Percentiles rank a stretch among this genome's conserved stretches.
These are phyloP conservation scores for Aplocera efformata DNA, from an alignment of 2,888 invertebrate genomes.

Conservation along the genomic window DNA sequence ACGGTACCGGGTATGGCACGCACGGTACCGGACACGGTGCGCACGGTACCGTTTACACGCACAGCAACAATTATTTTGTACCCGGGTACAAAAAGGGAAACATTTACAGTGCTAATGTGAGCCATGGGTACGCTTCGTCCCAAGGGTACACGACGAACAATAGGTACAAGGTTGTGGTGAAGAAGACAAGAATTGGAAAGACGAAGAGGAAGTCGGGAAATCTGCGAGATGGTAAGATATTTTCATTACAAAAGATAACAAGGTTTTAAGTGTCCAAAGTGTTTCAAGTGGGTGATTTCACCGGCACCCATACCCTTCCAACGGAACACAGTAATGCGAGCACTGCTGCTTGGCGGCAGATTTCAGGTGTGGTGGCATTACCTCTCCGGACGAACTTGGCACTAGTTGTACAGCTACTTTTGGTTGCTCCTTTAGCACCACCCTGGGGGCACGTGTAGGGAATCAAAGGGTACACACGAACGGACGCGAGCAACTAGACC, in stretches of 20 bases:
- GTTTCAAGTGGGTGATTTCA: too few relatives aligned
- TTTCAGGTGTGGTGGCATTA: too few relatives aligned
- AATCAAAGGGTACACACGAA: too few relatives aligned
- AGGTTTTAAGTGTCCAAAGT: too few relatives aligned
- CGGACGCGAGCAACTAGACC: too few relatives aligned
- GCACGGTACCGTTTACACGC: slow-evolving; percentile 8
- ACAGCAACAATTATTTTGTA: slow-evolving; percentile 24
- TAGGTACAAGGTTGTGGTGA: slow-evolving; percentile 58
- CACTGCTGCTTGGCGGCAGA: too few relatives aligned
- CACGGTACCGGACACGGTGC: slow-evolving; percentile 9
- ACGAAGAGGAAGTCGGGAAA: slow-evolving; percentile 45
- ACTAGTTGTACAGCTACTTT: too few relatives aligned
- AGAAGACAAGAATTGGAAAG: slow-evolving; percentile 45
- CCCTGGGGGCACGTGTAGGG: too few relatives aligned
- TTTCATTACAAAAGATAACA: not conserved
- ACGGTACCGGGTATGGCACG: slow-evolving; percentile 8
- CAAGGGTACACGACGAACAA: slow-evolving; percentile 55
- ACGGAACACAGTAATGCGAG: too few relatives aligned
- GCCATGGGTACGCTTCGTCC: slow-evolving; percentile 46
- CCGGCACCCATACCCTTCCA: too few relatives aligned
- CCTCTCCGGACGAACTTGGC: too few relatives aligned
- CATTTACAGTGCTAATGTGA: slow-evolving; percentile 39
- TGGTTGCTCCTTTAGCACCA: too few relatives aligned
- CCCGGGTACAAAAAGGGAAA: slow-evolving; percentile 43
- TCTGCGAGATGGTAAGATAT: slow-evolving; percentile 43